Percentiles rank a stretch among this genome's conserved stretches.
Evolutionary conservation across 1,140 invertebrate species (phyloP).

Genomic region (Heliconius eleuchia): DNA sequence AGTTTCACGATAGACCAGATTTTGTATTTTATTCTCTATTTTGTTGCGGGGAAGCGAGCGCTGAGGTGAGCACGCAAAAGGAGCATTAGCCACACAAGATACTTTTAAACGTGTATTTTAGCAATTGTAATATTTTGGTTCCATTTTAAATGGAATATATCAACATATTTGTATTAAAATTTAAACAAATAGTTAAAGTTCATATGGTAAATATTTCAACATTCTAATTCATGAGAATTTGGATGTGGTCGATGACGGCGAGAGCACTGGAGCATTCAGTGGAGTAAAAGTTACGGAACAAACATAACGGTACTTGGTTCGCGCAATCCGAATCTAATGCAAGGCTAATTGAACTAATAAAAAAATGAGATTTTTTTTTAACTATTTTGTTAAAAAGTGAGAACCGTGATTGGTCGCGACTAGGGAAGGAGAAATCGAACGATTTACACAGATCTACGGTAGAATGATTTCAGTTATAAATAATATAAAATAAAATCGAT

Average conservation of each 20-base stretch:
- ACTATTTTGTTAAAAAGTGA: not conserved
- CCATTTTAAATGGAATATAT: conserved; percentile 13
- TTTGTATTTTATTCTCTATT: conserved; percentile 31
- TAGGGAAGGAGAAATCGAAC: not conserved
- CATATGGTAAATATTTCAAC: not conserved
- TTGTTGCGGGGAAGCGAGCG: conserved; percentile 1
- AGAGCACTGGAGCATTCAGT: conserved; percentile 15
- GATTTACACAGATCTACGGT: conserved; percentile 26
- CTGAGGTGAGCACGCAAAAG: conserved; percentile 9
- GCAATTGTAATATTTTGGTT: conserved; percentile 1
- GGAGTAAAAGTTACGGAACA: conserved; percentile 21
- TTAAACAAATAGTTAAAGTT: not conserved
- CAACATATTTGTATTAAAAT: not conserved
- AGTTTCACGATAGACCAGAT: conserved; percentile 34
- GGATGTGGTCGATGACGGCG: not conserved
- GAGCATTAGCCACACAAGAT: not conserved
- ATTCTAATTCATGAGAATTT: conserved; percentile 3
- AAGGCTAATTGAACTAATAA: conserved; percentile 19
- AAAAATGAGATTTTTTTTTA: conserved; percentile 4
- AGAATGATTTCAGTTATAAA: conserved; percentile 23
- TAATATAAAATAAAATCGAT: conserved; percentile 34
- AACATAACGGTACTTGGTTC: conserved; percentile 22
- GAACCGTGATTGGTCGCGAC: not conserved
- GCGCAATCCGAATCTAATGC: conserved; percentile 23
- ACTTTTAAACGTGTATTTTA: conserved; percentile 12